Percentiles rank a stretch among this genome's conserved stretches.
Evolutionary conservation across 2,888 invertebrate genomes (phyloP).

Genomic region (Lasioglossum pauxillum): DNA sequence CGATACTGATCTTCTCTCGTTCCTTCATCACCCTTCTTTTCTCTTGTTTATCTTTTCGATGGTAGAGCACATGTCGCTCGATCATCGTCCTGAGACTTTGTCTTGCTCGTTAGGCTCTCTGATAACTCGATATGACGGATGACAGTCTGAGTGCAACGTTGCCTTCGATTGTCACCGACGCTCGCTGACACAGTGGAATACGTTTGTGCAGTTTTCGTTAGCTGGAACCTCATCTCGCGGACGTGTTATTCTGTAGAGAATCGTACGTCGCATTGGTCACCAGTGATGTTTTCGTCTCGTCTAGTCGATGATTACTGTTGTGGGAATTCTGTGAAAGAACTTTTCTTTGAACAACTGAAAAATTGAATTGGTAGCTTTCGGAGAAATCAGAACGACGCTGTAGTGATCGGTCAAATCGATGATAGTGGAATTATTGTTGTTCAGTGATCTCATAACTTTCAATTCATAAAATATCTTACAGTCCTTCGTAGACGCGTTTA

Average conservation of each 20-base stretch:
- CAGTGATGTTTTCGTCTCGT: slow-evolving; percentile 1
- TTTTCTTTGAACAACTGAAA: neutral
- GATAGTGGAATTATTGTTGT: neutral
- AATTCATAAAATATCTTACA: neutral
- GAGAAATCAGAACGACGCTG: neutral
- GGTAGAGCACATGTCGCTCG: slow-evolving; percentile 29
- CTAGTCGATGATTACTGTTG: neutral
- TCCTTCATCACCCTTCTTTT: neutral
- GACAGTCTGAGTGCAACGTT: neutral
- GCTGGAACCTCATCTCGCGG: neutral
- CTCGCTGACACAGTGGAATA: neutral
- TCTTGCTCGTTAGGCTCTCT: neutral
- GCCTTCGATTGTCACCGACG: neutral
- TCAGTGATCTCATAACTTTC: neutral
- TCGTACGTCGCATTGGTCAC: neutral
- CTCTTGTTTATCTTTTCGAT: neutral
- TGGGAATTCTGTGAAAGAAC: slow-evolving; percentile 3
- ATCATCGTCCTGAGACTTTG: slow-evolving; percentile 4
- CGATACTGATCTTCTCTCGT: neutral
- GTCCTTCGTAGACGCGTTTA: neutral
- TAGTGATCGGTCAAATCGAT: neutral
- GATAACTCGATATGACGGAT: neutral
- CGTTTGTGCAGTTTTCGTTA: neutral
- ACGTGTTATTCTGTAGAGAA: neutral
- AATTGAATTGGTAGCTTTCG: neutral